Conservation (phyloP, 2,113 vertebrate species). For the Nestor notabilis region DNA sequence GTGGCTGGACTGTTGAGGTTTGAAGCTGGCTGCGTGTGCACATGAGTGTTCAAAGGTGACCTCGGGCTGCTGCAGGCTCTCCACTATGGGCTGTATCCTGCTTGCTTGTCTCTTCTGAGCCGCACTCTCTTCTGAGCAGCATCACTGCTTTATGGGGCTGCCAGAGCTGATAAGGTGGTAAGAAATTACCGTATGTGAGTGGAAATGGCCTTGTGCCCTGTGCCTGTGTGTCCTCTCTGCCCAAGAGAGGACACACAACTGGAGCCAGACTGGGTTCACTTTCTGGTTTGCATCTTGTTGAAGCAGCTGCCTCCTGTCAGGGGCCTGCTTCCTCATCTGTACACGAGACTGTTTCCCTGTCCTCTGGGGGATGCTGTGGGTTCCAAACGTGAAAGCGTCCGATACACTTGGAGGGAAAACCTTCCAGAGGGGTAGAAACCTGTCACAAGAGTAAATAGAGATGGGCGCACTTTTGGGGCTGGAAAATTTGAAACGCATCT, state of each 20-base stretch:
- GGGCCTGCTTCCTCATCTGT: not conserved
- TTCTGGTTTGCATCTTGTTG: not conserved
- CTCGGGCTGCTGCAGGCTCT: not conserved
- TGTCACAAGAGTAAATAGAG: not conserved
- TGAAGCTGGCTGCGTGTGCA: not conserved
- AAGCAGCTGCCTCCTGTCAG: not conserved
- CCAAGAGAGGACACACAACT: not conserved
- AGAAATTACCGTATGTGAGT: not conserved
- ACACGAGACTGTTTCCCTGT: accelerated
- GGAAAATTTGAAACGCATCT: not conserved
- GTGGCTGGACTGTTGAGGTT: not conserved
- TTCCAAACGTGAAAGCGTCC: not conserved
- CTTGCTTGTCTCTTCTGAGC: not conserved
- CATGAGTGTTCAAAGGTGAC: not conserved
- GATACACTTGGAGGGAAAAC: not conserved
- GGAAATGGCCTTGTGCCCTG: not conserved
- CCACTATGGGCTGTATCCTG: not conserved
- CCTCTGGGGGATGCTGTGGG: not conserved
- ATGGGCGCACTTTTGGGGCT: not conserved
- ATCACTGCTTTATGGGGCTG: not conserved
- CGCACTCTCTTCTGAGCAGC: not conserved
- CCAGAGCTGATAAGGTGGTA: not conserved
- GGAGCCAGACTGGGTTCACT: not conserved
- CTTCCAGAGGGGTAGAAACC: not conserved
- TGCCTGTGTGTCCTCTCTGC: not conserved